phyloP scores from a whole-genome alignment of 2,797 vertebrate genomes.

The Amphiprion clarkii region DNA sequence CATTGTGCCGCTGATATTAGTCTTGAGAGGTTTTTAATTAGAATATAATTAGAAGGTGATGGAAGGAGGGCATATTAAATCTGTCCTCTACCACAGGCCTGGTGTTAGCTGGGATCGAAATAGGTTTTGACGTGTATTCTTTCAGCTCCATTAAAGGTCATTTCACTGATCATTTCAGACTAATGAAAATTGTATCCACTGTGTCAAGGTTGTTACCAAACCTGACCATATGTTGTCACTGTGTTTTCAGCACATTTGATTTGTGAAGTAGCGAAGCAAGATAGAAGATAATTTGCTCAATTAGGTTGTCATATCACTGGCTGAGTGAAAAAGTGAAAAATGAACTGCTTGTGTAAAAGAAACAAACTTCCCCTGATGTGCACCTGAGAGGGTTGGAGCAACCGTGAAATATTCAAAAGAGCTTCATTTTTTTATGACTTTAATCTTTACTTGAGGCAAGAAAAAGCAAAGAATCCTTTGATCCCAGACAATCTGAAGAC shows the following conservation, averaged over 20 bases:
- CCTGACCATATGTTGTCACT: neutral
- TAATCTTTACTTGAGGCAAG: conserved; percentile 1
- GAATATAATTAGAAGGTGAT: conserved; percentile 25
- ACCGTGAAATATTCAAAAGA: neutral
- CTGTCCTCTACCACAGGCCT: conserved; percentile 35
- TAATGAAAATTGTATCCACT: neutral
- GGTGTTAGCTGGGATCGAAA: conserved; percentile 8
- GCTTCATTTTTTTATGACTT: neutral
- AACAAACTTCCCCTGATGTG: conserved; percentile 7
- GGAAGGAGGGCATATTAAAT: conserved; percentile 52
- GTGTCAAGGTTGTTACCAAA: neutral
- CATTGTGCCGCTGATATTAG: conserved; percentile 2
- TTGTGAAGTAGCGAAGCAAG: neutral
- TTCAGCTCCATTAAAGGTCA: conserved; percentile 24
- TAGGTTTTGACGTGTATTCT: conserved; percentile 13
- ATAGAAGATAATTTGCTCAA: conserved; percentile 7
- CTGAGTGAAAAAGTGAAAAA: neutral
- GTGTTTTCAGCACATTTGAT: conserved; percentile 1
- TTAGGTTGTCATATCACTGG: neutral
- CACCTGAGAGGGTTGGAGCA: neutral
- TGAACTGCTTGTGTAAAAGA: conserved; percentile 9
- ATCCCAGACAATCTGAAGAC: neutral
- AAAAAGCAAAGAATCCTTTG: neutral
- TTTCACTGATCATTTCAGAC: conserved; percentile 16
- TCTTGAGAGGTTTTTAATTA: conserved; percentile 47